These are phyloP conservation scores for Carposina sasakii DNA, from an alignment of 1,140 invertebrate species.

Conservation along the genomic window DNA sequence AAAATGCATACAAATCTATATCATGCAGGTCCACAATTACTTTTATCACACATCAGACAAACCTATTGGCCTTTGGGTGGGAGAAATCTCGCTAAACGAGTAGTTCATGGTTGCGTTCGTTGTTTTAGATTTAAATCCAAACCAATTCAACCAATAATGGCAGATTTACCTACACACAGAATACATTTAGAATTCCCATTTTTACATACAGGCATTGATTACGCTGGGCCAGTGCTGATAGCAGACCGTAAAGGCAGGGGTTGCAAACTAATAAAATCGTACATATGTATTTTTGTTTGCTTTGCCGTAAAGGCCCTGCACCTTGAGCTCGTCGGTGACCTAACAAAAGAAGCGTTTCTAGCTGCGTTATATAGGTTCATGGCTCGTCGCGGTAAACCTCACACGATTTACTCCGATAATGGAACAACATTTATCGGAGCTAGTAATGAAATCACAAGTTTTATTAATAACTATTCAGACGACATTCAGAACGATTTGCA, in stretches of 20 bases:
- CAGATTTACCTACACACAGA: constrained; percentile 16
- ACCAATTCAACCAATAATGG: constrained; percentile 23
- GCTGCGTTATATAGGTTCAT: no score
- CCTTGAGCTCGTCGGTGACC: no score
- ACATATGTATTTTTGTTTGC: constrained; percentile 27
- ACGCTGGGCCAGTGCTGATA: constrained; percentile 37
- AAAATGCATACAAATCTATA: constrained; percentile 10
- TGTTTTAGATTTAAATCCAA: constrained; percentile 13
- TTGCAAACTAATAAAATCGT: constrained; percentile 33
- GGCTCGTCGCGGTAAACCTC: no score
- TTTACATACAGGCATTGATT: constrained; percentile 31
- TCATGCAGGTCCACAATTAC: constrained; percentile 14
- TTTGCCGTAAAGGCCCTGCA: constrained; percentile 18
- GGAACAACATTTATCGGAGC: no score
- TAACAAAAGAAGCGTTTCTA: no score
- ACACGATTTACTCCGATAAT: no score
- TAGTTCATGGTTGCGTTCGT: constrained; percentile 12
- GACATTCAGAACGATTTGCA: background rate
- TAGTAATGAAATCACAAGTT: no score
- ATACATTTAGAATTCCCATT: constrained; percentile 23
- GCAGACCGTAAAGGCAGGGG: constrained; percentile 30
- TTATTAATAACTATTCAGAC: no score
- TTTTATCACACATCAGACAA: constrained; percentile 12
- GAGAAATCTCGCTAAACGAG: constrained; percentile 11
- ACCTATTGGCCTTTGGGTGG: constrained; percentile 24